Conservation (phyloP, 2,113 vertebrate species). For the Hylia prasina region DNA sequence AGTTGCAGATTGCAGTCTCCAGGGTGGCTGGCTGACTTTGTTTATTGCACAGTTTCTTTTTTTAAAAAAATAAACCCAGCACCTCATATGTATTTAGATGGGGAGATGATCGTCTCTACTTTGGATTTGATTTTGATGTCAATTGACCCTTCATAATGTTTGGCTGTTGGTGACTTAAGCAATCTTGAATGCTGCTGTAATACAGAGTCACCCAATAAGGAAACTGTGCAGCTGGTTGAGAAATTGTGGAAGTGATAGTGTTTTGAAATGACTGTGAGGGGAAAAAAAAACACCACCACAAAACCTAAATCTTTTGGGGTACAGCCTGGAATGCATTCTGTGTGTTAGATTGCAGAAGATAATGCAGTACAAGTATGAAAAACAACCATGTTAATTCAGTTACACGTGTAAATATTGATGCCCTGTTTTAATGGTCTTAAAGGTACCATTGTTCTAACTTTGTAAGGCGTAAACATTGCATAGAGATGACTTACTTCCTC, state of each 20-base stretch:
- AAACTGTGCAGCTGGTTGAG: slow-evolving; percentile 49
- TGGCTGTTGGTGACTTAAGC: neutral
- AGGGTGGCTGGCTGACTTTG: neutral
- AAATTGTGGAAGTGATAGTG: slow-evolving; percentile 59
- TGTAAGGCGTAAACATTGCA: neutral
- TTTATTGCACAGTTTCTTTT: neutral
- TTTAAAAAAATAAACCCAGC: neutral
- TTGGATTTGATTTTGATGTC: neutral
- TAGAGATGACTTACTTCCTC: neutral
- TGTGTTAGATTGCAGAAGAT: neutral
- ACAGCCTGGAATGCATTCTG: neutral
- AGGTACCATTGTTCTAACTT: neutral
- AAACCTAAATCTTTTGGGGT: neutral
- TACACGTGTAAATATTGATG: neutral
- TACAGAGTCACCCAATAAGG: neutral
- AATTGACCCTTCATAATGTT: neutral
- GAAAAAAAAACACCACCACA: neutral
- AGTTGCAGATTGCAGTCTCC: neutral
- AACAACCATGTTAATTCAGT: neutral
- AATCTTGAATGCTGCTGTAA: neutral
- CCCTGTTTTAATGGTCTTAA: neutral
- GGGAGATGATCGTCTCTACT: neutral
- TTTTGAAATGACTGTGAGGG: slow-evolving; percentile 48
- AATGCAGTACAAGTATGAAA: neutral
- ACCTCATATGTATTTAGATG: neutral